Evolutionary conservation across 2,888 invertebrate genomes (phyloP), one percentile per base, ranked within the genome.

Genomic region (Limulus polyphemus): DNA sequence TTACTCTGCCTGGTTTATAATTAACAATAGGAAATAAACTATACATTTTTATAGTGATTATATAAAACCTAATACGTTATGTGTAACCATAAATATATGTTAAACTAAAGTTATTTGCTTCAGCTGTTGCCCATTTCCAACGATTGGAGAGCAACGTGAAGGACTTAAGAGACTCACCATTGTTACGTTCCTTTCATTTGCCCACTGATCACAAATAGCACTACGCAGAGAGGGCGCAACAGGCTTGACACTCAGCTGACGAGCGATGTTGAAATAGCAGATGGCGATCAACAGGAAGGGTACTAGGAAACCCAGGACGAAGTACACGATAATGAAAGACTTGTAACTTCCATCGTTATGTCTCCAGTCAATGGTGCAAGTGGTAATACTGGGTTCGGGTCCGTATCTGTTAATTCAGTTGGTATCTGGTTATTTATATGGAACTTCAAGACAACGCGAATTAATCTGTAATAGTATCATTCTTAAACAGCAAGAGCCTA

Each of bases 321-420:
- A 67, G 57, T 71, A 65, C 11, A 65, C 63, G 32, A 69, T 58
- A 55, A 73, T 69, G 69, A 71, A 73, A 56, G 72, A 71, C 59
- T 69, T 69, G 67, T 73, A 73, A 55, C 63, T 62, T 12, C 63
- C 56, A 60, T 72, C 72, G 57, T 70, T 69, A 48, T 70, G 66
- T 32, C 68, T 69, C 73, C 73, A 73, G 70, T 74, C 72, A 49
- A 74, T 70, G 13, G 73, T 73, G 66, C 74, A 74, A 1, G 73
- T 70, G 2, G 73, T 72, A 17, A 69, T 65, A 1, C 68, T 69
- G 10, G 72, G 72, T 55, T 73, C 72, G 55, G 68, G 58, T 10
- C 65, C 65, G 60, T 71, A 73, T 57, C 72, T 70, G 64, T 50
- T 2, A 14, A 14, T 3, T 32, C 0, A 32, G 32, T 32, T 32